These are phyloP conservation scores for Branchinecta sandiegonensis DNA, from an alignment of 2,888 invertebrate species.

Conservation along the genomic window DNA sequence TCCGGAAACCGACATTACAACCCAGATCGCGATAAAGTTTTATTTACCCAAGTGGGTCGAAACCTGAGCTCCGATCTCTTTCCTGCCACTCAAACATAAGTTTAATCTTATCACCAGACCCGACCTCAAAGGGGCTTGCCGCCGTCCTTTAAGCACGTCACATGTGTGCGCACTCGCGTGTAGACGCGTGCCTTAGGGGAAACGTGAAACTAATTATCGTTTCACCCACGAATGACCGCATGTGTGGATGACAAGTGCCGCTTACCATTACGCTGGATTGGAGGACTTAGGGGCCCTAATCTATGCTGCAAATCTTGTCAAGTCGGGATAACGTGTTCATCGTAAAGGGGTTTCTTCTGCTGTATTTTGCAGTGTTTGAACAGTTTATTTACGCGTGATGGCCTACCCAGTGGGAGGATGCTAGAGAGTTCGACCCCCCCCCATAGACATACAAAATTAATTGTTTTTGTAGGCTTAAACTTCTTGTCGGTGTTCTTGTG, in stretches of 20 bases:
- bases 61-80: neutral
- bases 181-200: neutral
- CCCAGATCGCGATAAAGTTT: conserved; percentile 12
- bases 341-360: too few species aligned
- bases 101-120: conserved; percentile 16
- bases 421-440: too few species aligned
- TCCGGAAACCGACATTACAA: neutral
- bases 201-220: conserved; percentile 13
- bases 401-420: too few species aligned
- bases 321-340: too few species aligned
- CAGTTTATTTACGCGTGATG: too few species aligned
- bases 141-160: neutral
- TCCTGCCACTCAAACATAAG: conserved; percentile 14
- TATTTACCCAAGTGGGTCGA: conserved; percentile 12
- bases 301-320: too few species aligned
- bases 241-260: neutral
- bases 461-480: too few species aligned
- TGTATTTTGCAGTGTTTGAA: too few species aligned
- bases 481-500: too few species aligned
- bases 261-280: too few species aligned
- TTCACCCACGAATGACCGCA: neutral
- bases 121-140: neutral
- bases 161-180: conserved; percentile 9
- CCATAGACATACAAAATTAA: too few species aligned
- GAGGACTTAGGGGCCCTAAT: too few species aligned